phyloP scores from a whole-genome alignment of 2,113 vertebrate species.

The Xyliphius kryptos region DNA sequence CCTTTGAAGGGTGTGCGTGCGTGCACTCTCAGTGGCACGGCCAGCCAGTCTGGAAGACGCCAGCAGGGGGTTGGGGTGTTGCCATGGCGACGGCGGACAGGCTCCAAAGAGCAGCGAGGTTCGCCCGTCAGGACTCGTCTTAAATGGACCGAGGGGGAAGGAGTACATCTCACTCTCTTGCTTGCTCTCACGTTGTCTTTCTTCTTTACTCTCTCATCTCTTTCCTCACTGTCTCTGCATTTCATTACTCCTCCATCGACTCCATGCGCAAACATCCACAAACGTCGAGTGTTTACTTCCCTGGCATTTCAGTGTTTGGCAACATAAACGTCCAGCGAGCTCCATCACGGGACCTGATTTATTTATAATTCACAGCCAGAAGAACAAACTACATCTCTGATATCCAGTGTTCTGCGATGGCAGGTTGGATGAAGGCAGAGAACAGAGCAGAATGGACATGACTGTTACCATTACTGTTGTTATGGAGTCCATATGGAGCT shows the following conservation, averaged over 20 bases:
- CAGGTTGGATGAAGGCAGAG: background rate
- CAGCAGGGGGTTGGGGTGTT: conserved; percentile 71
- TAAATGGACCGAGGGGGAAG: conserved; percentile 61
- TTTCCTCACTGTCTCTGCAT: conserved; percentile 12
- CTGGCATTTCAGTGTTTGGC: conserved; percentile 18
- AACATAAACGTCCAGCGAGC: conserved; percentile 6
- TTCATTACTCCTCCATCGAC: conserved; percentile 23
- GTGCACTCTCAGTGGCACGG: conserved; percentile 64
- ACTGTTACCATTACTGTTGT: too few species aligned
- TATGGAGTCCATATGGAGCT: too few species aligned
- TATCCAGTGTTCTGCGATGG: conserved; percentile 19
- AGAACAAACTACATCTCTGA: conserved; percentile 4
- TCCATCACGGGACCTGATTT: conserved; percentile 3
- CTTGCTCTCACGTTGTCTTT: conserved; percentile 9
- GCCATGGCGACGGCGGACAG: conserved; percentile 69
- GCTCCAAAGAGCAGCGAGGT: conserved; percentile 71
- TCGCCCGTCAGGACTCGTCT: conserved; percentile 67
- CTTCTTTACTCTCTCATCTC: background rate
- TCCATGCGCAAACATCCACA: conserved; percentile 14
- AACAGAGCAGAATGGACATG: too few species aligned
- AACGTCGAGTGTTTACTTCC: conserved; percentile 14
- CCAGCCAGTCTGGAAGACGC: conserved; percentile 70
- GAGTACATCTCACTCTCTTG: conserved; percentile 19
- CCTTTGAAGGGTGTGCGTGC: conserved; percentile 40
- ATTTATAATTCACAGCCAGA: conserved; percentile 22